phyloP scores from a whole-genome alignment of 2,113 vertebrate species.

The Sigmodon hispidus region DNA sequence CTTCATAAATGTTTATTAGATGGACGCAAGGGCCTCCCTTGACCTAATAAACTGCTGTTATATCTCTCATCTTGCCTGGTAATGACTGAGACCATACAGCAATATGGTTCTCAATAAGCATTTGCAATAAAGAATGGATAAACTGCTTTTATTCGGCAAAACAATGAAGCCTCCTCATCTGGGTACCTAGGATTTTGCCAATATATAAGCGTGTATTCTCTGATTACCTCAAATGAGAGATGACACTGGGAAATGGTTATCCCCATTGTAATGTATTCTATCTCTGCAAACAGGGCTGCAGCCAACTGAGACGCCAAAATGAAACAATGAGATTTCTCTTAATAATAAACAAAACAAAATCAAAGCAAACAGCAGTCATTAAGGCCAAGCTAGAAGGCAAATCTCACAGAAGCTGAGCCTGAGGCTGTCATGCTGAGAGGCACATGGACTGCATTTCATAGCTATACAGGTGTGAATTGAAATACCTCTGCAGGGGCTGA shows the following conservation, averaged over 20 bases:
- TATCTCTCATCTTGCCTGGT: constrained; percentile 48
- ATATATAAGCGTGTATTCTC: constrained; percentile 15
- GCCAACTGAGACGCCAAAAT: not conserved
- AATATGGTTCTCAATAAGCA: constrained; percentile 57
- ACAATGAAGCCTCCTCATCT: constrained; percentile 46
- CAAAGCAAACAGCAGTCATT: constrained; percentile 40
- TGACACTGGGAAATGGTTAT: constrained; percentile 59
- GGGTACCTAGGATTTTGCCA: constrained; percentile 46
- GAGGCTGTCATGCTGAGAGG: not conserved
- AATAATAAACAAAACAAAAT: constrained; percentile 66
- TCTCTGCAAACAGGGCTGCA: constrained; percentile 56
- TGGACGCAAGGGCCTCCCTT: not conserved
- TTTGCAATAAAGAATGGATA: constrained; percentile 41
- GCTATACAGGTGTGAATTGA: not conserved
- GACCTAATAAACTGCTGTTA: constrained; percentile 50
- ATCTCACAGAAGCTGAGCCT: not conserved
- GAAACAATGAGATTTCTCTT: constrained; percentile 68
- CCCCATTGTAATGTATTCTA: constrained; percentile 38
- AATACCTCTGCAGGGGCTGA: not conserved
- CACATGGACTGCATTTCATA: not conserved
- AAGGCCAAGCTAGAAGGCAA: constrained; percentile 1
- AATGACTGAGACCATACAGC: constrained; percentile 34
- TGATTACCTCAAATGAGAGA: constrained; percentile 70
- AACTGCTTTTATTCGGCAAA: constrained; percentile 55
- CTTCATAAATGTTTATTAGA: constrained; percentile 30